Evolutionary conservation across 2,888 invertebrate species (phyloP), one percentile per base, ranked within the genome.

Genomic region (Caenorhabditis virilis): DNA sequence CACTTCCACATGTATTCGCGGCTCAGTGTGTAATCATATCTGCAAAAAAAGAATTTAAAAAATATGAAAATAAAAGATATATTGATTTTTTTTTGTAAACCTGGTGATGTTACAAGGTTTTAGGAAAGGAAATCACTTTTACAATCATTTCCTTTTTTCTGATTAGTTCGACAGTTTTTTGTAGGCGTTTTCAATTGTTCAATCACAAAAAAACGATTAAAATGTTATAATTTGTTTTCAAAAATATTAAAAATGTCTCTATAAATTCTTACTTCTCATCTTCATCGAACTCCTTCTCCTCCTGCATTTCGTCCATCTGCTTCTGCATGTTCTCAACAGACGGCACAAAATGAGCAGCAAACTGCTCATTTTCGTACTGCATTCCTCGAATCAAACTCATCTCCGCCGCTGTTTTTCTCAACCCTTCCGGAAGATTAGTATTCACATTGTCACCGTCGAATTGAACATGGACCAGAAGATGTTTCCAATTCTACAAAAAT

Each of bases 1-100:
- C 97, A 95, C 83, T 95, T 95, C 97, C 97, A 99, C 84, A 95
- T 95, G 84, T 98, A 99, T 84, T 98, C 97, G 67, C 98, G 88
- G 0, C 95, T 93, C 89, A 98, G 91, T 85, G 91, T 91, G 83
- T 97, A 98, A 78, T 97, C 95, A 82, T 98, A 98, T 50, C 86
- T 86, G 69, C 25, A 81, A 68, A n/a, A n/a, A n/a, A n/a, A n/a
- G n/a, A n/a, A n/a, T n/a, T n/a, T n/a, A n/a, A n/a, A n/a, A n/a
- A n/a, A n/a, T n/a, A n/a, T n/a, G n/a, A n/a, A n/a, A n/a, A n/a
- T n/a, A n/a, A n/a, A n/a, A n/a, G n/a, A n/a, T n/a, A n/a, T n/a
- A n/a, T n/a, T n/a, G n/a, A n/a, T n/a, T n/a, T n/a, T n/a, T n/a
- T n/a, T n/a, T n/a, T n/a, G n/a, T n/a, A n/a, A n/a, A n/a, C n/a